Evolutionary conservation across 2,113 vertebrate species (phyloP), one percentile per base, ranked within the genome.

Genomic region (Todiramphus chloris): DNA sequence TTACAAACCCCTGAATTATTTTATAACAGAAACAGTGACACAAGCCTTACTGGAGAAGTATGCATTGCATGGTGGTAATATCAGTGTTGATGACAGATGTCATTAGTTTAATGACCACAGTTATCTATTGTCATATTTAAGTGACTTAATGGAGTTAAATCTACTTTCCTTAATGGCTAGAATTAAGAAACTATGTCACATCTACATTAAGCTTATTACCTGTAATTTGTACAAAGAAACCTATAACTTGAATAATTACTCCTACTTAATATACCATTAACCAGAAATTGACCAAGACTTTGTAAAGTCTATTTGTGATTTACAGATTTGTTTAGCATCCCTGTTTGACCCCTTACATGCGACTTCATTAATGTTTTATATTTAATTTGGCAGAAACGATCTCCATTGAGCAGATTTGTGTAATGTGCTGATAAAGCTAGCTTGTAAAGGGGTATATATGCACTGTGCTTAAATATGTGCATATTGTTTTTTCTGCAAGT

Each of bases 181-280:
- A 97, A 97, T 97, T 97, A 97, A 97, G 78, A 91, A 96, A 94
- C 88, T 95, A 94, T 97, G 97, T 97, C 69, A 75, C 81, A 94
- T 83, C 82, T 89, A 84, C 59, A 90, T 95, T 96, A 97, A 92
- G 68, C 90, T 89, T 78, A 89, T 96, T 97, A 94, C 73, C 53
- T 96, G 84, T 91, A 96, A 96, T 97, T 96, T 96, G 85, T 93
- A 96, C 93, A 95, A 93, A 96, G 88, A 80, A 86, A 66, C 46
- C 63, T 70, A 30, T 96, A 96, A 64, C 69, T 94, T 94, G 88
- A 93, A 70, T 90, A 96, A 96, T 96, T 96, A 87, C 41, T 59
- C 50, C 55, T 93, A 76, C 74, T 95, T 95, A 95, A 95, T 85
- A 86, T 92, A 74, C 27, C 62, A 93, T 94, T 97, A 95, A 82